Percentiles rank a stretch among this genome's conserved stretches.
These are phyloP conservation scores for Idaea straminata DNA, from an alignment of 2,888 invertebrate genomes.

Conservation along the genomic window DNA sequence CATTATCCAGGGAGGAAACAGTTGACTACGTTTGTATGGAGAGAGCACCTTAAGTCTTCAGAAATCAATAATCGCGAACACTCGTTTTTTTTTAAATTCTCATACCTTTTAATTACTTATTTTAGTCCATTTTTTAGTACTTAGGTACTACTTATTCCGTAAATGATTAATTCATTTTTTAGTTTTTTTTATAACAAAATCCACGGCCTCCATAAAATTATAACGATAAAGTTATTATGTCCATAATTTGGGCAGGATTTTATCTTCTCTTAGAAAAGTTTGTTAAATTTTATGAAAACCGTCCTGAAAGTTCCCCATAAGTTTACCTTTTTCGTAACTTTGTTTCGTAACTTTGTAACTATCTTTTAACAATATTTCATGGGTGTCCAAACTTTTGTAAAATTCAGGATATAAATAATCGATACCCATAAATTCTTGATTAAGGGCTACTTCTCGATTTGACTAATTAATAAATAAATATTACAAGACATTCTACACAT, in stretches of 20 bases:
- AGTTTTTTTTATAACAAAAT: neutral
- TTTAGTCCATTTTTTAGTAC: neutral
- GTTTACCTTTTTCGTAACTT: neutral
- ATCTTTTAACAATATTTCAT: slow-evolving; percentile 1
- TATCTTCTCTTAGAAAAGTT: neutral
- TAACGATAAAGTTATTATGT: neutral
- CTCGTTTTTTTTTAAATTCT: too few species aligned
- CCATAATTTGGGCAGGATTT: neutral
- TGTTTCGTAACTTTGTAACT: neutral
- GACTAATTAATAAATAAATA: too few species aligned
- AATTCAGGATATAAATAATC: neutral
- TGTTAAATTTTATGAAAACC: slow-evolving; percentile 1
- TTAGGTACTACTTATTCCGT: neutral
- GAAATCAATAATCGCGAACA: too few species aligned
- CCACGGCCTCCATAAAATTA: neutral
- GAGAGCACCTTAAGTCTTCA: too few species aligned
- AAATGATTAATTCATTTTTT: neutral
- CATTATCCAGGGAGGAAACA: too few species aligned
- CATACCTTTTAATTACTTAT: too few species aligned
- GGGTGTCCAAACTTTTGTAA: neutral
- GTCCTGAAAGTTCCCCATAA: neutral
- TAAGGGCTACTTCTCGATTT: neutral
- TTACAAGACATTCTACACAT: too few species aligned
- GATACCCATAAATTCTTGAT: neutral
- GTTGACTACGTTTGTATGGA: too few species aligned